Base-by-base conservation (phyloP, 2,113 vertebrate genomes). In the Oenanthe oenanthe region DNA sequence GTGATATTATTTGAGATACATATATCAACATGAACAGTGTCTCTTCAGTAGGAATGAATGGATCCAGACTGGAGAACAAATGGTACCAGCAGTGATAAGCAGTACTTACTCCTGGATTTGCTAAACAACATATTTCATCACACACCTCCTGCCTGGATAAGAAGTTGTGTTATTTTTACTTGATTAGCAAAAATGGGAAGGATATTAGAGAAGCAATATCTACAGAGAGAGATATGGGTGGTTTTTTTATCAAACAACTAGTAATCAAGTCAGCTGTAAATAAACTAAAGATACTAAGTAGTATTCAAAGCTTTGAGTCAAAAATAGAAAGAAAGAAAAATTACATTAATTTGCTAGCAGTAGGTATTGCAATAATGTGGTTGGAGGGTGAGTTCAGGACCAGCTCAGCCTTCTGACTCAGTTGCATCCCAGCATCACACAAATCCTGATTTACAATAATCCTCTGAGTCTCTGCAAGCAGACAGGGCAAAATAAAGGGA, bases 51-150 rank as follows among this genome's bases (percentile, higher is more conserved):
- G 50, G 25, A 92, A 76, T 48, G 13, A 92, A 83, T 53, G 38
- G 24, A 85, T 82, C 72, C 1, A 1, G 56, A 66, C n/a, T 42
- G 56, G 29, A 94, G 62, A 88, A 79, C 10, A 79, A 95, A 79
- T 45, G 50, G 66, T 80, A 92, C 76, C 79, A 73, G 86, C 20
- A 83, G 74, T 4, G 58, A 95, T 83, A 95, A 92, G 71, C 2
- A 1, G 34, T 93, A 67, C 88, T 89, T 71, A 88, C 45, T 88
- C 75, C 62, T 90, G 62, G 28, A 73, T 61, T 79, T 96, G 51
- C 66, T 68, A 85, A 93, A 85, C 38, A 88, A 67, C 21, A 72
- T 66, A 92, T 93, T 95, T 91, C 89, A 92, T 88, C 78, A 93
- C 40, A 90, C 15, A 36, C 8, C 36, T 95, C 45, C 53, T 73